phyloP scores from a whole-genome alignment of 2,888 invertebrate species.

The Allophyes oxyacanthae region DNA sequence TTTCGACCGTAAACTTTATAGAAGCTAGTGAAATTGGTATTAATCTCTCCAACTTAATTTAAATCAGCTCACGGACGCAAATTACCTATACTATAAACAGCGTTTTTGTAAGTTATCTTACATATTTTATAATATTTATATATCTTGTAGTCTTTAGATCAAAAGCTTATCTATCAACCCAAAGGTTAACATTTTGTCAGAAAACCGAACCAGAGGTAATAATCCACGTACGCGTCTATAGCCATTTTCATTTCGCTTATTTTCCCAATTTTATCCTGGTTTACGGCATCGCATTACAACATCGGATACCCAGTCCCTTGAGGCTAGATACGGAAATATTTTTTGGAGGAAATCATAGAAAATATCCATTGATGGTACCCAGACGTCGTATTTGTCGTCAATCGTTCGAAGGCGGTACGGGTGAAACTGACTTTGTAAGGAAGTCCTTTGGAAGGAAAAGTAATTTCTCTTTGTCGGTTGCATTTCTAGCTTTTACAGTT shows the following conservation, averaged over 20 bases:
- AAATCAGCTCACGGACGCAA: conserved; percentile 1
- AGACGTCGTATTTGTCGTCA: conserved; percentile 32
- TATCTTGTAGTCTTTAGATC: conserved; percentile 29
- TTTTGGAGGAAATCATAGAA: conserved; percentile 33
- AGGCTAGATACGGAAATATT: conserved; percentile 34
- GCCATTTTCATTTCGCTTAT: conserved; percentile 37
- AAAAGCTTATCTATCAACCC: conserved; percentile 26
- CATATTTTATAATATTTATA: conserved; percentile 12
- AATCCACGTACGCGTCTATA: conserved; percentile 19
- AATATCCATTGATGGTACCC: conserved; percentile 21
- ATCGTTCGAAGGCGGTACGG: conserved; percentile 19
- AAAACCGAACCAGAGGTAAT: conserved; percentile 20
- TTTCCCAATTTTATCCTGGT: conserved; percentile 46
- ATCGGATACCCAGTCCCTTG: conserved; percentile 27
- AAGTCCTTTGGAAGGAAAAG: conserved; percentile 36
- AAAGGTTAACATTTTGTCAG: conserved; percentile 33
- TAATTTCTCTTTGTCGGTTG: conserved; percentile 40
- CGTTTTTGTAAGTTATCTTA: conserved; percentile 7
- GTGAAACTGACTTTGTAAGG: conserved; percentile 31
- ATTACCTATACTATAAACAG: conserved; percentile 12
- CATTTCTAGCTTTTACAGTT: conserved; percentile 39
- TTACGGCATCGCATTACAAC: conserved; percentile 44
- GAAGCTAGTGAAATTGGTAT: not conserved
- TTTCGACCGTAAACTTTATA: too few relatives aligned
- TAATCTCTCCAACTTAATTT: not conserved